Evolutionary conservation across 2,113 vertebrate genomes (phyloP).

Genomic region (Grantiella picta): DNA sequence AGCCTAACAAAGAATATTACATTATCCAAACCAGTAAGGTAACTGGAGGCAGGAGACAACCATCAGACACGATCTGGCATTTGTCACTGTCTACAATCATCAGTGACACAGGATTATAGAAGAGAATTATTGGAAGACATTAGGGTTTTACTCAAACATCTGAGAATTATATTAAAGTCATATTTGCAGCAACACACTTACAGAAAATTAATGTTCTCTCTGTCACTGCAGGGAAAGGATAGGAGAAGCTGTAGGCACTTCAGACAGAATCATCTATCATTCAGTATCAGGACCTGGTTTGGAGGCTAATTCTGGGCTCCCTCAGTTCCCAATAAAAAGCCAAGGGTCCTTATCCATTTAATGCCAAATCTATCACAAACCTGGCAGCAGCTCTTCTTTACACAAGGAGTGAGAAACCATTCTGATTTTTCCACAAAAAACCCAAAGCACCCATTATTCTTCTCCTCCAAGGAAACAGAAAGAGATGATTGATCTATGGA

Average conservation of each 20-base stretch:
- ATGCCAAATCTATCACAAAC: background rate
- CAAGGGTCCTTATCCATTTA: constrained; percentile 14
- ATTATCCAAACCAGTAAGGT: constrained; percentile 29
- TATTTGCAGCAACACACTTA: constrained; percentile 59
- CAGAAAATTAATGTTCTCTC: constrained; percentile 66
- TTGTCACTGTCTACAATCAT: constrained; percentile 47
- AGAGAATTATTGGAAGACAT: constrained; percentile 49
- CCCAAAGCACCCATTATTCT: background rate
- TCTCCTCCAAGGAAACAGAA: background rate
- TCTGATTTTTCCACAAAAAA: background rate
- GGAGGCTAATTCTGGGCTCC: constrained; percentile 1
- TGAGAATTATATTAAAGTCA: constrained; percentile 63
- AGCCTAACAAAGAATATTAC: constrained; percentile 32
- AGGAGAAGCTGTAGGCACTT: constrained; percentile 30
- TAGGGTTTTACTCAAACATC: constrained; percentile 55
- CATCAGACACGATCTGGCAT: background rate
- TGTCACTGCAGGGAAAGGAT: background rate
- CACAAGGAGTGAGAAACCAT: background rate
- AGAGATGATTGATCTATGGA: background rate
- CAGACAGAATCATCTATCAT: constrained; percentile 49
- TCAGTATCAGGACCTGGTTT: background rate
- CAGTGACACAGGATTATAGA: constrained; percentile 33
- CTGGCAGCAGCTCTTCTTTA: constrained; percentile 6
- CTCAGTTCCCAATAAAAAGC: constrained; percentile 8
- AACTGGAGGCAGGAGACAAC: constrained; percentile 14